Base-by-base conservation (phyloP, 2,113 vertebrate genomes). In the Crotalus tigris region DNA sequence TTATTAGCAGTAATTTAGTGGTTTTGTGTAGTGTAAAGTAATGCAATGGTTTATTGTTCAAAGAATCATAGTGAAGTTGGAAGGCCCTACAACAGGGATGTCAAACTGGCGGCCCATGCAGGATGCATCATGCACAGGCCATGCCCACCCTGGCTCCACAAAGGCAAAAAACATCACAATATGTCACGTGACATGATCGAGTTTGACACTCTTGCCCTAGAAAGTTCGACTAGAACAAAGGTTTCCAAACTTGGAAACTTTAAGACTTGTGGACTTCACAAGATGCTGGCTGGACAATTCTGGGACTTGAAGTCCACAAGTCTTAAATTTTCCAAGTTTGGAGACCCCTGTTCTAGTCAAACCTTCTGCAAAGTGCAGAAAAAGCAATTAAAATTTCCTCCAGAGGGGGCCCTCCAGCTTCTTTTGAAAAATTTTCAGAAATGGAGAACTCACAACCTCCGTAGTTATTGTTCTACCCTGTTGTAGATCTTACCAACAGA, bases 21-120 rank as follows among this genome's bases (percentile, higher is more conserved):
- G 61, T 12, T 64, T 64, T 64, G 12, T 29, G 29, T 29, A 10
- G 61, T 64, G 0, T 15, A n/a, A 69, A 69, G 15, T 33, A 19
- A 15, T 33, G 69, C n/a, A 33, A 75, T 19, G n/a, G 29, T 33
- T 33, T 33, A 39, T 39, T 39, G 39, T 39, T 39, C 39, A 39
- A 39, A 39, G 39, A 39, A 39, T 39, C 39, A 39, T 39, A 69
- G 29, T n/a, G 64, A 64, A 13, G 61, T n/a, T n/a, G 26, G 61
- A n/a, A 64, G 61, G 26, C 57, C 21, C 21, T 58, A 58, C 19
- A 58, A 7, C 19, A 49, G 49, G 1, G 10, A 10, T 64, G 59
- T 3, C 59, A 29, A 64, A 64, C 10, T 64, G 3, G 1, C 0
- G 5, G 55, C 55, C 55, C 19, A 0, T 2, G 23, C 58, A 1